These are phyloP conservation scores for Bradynema listronoti DNA, from an alignment of 1,140 invertebrate species.

Conservation along the genomic window DNA sequence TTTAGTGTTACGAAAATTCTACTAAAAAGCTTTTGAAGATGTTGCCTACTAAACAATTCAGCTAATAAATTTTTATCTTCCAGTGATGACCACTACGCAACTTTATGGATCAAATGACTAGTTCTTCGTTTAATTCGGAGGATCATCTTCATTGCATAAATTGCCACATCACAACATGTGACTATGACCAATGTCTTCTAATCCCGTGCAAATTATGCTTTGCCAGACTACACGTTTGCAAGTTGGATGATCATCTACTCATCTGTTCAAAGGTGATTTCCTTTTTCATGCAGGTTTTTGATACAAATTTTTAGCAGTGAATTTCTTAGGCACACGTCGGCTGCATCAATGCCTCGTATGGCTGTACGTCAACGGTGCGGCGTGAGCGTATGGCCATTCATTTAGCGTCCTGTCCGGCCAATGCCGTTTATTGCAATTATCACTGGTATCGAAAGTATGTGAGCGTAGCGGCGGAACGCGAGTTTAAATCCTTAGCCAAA, in stretches of 20 bases:
- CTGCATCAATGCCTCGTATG: conserved; percentile 11
- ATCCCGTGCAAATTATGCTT: conserved; percentile 8
- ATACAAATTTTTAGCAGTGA: background rate
- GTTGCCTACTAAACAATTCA: too few species aligned
- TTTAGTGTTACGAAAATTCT: too few species aligned
- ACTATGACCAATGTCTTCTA: background rate
- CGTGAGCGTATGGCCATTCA: background rate
- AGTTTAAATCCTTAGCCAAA: conserved; percentile 9
- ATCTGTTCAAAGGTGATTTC: conserved; percentile 10
- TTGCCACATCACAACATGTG: background rate
- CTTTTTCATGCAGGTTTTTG: background rate
- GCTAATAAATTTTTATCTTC: too few species aligned
- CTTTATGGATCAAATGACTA: too few species aligned
- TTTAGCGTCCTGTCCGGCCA: conserved; percentile 1
- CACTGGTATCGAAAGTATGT: conserved; percentile 12
- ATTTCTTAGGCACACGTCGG: conserved; percentile 4
- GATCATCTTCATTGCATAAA: too few species aligned
- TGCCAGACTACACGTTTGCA: conserved; percentile 9
- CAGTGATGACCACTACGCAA: too few species aligned
- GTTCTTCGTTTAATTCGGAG: too few species aligned
- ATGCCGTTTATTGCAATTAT: conserved; percentile 10
- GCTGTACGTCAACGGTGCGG: conserved; percentile 6
- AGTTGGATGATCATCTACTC: conserved; percentile 13
- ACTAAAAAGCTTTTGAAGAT: too few species aligned
- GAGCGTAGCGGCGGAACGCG: background rate